Conservation (phyloP, 2,797 vertebrate genomes). For the Gymnodraco acuticeps region DNA sequence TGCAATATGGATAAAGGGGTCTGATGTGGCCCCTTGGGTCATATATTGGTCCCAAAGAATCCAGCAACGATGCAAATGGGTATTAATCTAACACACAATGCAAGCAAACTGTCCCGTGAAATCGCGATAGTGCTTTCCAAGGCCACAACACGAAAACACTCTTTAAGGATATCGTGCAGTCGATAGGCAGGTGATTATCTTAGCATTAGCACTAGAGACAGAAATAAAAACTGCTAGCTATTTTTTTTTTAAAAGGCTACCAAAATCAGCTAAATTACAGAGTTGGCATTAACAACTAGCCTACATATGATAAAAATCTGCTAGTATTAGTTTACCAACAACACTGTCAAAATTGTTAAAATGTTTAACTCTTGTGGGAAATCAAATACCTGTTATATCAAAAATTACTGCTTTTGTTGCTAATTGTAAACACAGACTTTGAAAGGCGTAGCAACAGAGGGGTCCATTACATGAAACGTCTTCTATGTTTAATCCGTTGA, state of each 20-base stretch:
- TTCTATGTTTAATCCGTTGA: not conserved
- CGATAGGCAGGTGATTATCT: not conserved
- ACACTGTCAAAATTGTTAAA: not conserved
- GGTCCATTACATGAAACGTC: not conserved
- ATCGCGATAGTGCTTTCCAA: not conserved
- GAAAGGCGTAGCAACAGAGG: not conserved
- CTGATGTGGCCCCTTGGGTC: not conserved
- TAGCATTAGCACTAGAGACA: not conserved
- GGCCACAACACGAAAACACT: not conserved
- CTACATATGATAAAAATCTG: not conserved
- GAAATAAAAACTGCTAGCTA: not conserved
- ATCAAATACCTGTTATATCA: not conserved
- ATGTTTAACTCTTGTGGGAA: not conserved
- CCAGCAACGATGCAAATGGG: slow-evolving; percentile 19
- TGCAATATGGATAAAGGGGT: not conserved
- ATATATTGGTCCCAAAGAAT: slow-evolving; percentile 26
- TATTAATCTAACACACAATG: slow-evolving; percentile 1
- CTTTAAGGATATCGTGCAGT: not conserved
- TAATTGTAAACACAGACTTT: not conserved
- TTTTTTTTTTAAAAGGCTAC: not conserved
- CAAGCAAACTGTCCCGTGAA: slow-evolving; percentile 1
- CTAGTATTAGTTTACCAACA: not conserved
- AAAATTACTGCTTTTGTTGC: not conserved
- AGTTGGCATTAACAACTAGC: not conserved
- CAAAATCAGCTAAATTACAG: not conserved